Evolutionary conservation across 2,888 invertebrate genomes (phyloP), one percentile per base, ranked within the genome.

Genomic region (Bellardia pandia): DNA sequence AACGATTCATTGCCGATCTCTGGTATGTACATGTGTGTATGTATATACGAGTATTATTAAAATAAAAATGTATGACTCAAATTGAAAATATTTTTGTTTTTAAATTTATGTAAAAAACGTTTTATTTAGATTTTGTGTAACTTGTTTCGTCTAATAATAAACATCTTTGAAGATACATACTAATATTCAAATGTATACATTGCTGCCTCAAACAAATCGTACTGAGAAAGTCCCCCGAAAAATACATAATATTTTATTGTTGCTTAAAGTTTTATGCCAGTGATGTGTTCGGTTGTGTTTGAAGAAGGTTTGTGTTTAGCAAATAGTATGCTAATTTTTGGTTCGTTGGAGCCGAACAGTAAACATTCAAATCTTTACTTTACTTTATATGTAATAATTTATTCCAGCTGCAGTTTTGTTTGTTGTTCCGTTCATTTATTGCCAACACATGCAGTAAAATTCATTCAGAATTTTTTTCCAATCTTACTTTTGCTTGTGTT

Each of bases 311-410:
- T 16, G 23, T 56, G 56, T 56, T 56, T 56, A n/a, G n/a, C n/a
- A 64, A 64, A 64, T 16, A 16, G n/a, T 72, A 72, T 72, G 72
- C 42, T 72, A 72, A 72, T 58, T 58, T 72, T 72, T 56, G 37
- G 58, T 72, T 72, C 72, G 72, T 72, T 72, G 72, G 72, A 72
- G 72, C 72, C 72, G 42, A 72, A 72, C 58, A 23, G 56, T 56
- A 72, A 72, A 72, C 58, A 72, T 72, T 72, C 14, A 71, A 56
- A 56, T 71, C 14, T 69, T 71, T 69, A 5, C 37, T 71, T 72
- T 58, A 72, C 9, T 56, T 56, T 40, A 58, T 58, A 23, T 23
- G 23, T 23, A 42, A 56, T 58, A 58, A 58, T 58, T 42, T 72
- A 72, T 58, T 23, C 42, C 3, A 16, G 7, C 23, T 72, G 58